Evolutionary conservation across 1,140 invertebrate species (phyloP).

Genomic region (Centruroides vittatus): DNA sequence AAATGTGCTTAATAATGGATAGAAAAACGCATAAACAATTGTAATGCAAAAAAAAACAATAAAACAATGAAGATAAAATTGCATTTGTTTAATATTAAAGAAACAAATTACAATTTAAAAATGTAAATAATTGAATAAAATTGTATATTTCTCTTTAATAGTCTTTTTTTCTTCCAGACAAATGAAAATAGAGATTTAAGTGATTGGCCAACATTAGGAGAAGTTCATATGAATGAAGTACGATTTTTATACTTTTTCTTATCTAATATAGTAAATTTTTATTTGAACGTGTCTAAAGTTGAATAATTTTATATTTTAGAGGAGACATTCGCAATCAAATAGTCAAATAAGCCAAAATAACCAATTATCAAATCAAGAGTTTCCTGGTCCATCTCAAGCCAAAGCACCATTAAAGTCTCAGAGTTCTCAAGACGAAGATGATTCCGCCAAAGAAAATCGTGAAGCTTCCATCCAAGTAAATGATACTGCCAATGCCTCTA

Average conservation of each 20-base stretch:
- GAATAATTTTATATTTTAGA: no score
- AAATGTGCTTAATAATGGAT: no score
- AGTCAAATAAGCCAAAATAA: not conserved
- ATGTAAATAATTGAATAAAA: no score
- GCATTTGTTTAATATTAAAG: no score
- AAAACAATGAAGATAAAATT: no score
- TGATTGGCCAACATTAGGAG: slow-evolving; percentile 62
- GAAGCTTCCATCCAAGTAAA: slow-evolving; percentile 9
- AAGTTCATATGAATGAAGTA: slow-evolving; percentile 27
- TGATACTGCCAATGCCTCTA: slow-evolving; percentile 20
- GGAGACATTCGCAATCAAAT: no score
- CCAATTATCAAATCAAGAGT: not conserved
- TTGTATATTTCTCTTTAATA: no score
- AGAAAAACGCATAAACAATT: no score
- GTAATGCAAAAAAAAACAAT: no score
- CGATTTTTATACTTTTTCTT: not conserved
- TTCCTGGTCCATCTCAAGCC: not conserved
- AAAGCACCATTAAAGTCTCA: not conserved
- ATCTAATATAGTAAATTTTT: no score
- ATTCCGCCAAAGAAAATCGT: slow-evolving; percentile 24
- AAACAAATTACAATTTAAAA: no score
- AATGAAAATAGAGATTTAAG: slow-evolving; percentile 40
- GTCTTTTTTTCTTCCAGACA: no score
- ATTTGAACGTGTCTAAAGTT: not conserved
- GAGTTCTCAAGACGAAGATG: slow-evolving; percentile 20